These are phyloP conservation scores for Rotaria socialis DNA, from an alignment of 2,888 invertebrate species.

Conservation along the genomic window DNA sequence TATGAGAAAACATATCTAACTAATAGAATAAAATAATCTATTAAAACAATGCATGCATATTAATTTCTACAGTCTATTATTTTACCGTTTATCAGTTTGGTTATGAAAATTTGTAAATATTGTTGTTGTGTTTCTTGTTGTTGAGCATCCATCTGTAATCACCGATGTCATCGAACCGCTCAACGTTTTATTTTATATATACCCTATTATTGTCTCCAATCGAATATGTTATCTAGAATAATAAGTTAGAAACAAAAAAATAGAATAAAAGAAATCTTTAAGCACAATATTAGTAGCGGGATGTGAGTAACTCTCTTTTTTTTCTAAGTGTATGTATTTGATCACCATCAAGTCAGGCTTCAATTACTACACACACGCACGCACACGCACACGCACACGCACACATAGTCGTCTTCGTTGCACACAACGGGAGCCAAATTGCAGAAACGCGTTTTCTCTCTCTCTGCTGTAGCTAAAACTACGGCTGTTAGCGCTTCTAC, in stretches of 20 bases:
- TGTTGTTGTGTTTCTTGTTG: background rate
- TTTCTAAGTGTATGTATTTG: constrained; percentile 20
- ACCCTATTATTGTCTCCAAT: background rate
- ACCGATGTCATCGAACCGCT: constrained; percentile 10
- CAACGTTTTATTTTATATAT: background rate
- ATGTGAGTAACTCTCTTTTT: background rate
- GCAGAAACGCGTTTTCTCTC: constrained; percentile 11
- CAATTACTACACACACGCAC: background rate
- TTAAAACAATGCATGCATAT: background rate
- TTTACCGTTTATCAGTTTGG: background rate
- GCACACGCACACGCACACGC: background rate
- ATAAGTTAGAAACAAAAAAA: background rate
- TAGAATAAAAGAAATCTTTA: background rate
- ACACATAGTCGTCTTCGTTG: constrained; percentile 9
- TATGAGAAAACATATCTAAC: background rate
- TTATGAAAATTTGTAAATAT: background rate
- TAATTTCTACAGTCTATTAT: background rate
- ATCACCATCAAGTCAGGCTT: constrained; percentile 23
- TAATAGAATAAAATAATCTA: background rate
- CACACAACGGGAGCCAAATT: constrained; percentile 14
- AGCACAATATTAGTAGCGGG: background rate
- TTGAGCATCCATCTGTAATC: background rate
- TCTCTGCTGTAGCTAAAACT: background rate
- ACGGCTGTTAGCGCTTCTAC: background rate
- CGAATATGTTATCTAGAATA: background rate